phyloP scores from a whole-genome alignment of 2,888 invertebrate species.

The Monopis laevigella region DNA sequence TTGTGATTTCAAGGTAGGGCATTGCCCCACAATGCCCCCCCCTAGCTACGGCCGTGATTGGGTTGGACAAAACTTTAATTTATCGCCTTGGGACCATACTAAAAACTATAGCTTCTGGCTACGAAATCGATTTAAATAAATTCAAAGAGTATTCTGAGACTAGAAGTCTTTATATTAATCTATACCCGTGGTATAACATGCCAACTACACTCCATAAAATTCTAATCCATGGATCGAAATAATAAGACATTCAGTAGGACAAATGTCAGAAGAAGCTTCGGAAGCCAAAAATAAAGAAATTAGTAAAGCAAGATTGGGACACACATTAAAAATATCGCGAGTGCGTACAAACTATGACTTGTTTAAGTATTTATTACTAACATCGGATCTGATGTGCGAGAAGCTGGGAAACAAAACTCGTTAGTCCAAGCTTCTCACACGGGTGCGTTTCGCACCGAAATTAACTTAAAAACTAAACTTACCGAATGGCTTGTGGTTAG shows the following conservation, averaged over 20 bases:
- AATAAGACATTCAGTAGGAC: slow-evolving; percentile 25
- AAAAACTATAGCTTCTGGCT: slow-evolving; percentile 5
- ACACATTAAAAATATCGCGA: slow-evolving; percentile 13
- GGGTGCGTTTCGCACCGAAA: too few species aligned
- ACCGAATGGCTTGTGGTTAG: too few species aligned
- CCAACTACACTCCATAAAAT: slow-evolving; percentile 26
- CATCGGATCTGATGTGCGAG: too few species aligned
- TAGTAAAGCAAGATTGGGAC: slow-evolving; percentile 13
- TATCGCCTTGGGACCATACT: slow-evolving; percentile 2
- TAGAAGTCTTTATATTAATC: slow-evolving; percentile 2
- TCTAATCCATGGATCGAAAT: slow-evolving; percentile 23
- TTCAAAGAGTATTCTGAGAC: neutral
- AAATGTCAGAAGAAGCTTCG: slow-evolving; percentile 24
- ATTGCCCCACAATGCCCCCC: too few species aligned
- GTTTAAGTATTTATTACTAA: slow-evolving; percentile 14
- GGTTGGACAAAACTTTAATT: slow-evolving; percentile 3
- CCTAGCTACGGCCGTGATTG: neutral
- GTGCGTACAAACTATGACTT: slow-evolving; percentile 15
- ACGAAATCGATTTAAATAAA: slow-evolving; percentile 5
- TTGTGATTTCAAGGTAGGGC: too few species aligned
- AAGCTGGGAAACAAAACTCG: too few species aligned
- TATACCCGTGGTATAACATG: slow-evolving; percentile 19
- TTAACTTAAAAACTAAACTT: too few species aligned
- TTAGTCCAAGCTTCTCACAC: too few species aligned
- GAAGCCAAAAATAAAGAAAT: slow-evolving; percentile 25